Evolutionary conservation across 2,888 invertebrate species (phyloP), one percentile per base, ranked within the genome.

Genomic region (Sinohyriopsis cumingii): DNA sequence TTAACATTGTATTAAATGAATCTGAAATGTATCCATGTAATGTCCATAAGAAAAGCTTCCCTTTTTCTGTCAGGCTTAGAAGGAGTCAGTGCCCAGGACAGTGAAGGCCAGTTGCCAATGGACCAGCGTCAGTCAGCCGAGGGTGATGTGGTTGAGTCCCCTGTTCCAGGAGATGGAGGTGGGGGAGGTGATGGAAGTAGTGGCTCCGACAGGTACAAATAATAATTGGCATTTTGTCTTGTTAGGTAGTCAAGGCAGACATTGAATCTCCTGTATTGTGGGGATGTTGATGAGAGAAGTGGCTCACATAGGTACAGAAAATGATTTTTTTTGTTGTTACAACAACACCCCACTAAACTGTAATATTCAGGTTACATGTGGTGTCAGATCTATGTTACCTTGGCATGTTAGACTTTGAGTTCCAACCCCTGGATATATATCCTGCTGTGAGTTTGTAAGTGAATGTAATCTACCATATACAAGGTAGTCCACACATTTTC

Each of bases 181-280:
- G 83, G 86, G 18, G 83, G 82, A 18, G 84, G 83, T 2, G 83
- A 84, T 65, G 84, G 84, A 6, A 83, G 82, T 62, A 84, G 83
- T 72, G 84, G 80, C 19, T 73, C 81, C 24, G 84, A 82, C 15
- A 80, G 80, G 83, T 83, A 73, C 45, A 54, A 59, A 25, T 12
- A 15, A 7, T 25, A 22, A 59, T 55, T 18, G 19, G 19, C 15
- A 45, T 55, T 19, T 33, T 15, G 28, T 20, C 22, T 59, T 66
- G 15, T 45, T 45, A 45, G 45, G 15, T 45, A 45, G 45, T 15
- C 12, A 45, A 45, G 45, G 9, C 12, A 45, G 15, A 45, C 12
- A 45, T 12, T 45, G 45, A 45, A 45, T 45, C 15, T 45, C 45
- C 45, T 15, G 12, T 45, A 45, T 15, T 3, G 82, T 15, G 82